phyloP scores from a whole-genome alignment of 2,797 vertebrate species.

The Bovichtus diacanthus region DNA sequence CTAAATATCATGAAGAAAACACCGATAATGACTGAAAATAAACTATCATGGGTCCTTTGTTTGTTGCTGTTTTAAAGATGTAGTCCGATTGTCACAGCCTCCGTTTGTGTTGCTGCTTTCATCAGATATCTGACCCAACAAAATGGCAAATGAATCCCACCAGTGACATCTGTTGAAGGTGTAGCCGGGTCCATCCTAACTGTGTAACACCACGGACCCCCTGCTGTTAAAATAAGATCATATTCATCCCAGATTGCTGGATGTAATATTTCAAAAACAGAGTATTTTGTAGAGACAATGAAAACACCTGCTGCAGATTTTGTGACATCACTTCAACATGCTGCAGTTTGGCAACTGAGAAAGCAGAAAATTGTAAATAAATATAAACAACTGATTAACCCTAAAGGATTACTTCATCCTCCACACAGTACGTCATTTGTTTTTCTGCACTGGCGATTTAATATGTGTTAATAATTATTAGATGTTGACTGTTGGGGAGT shows the following conservation, averaged over 20 bases:
- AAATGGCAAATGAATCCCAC: constrained; percentile 13
- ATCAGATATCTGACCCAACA: not conserved
- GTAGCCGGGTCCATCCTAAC: constrained; percentile 16
- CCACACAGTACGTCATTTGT: constrained; percentile 7
- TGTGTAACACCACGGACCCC: constrained; percentile 41
- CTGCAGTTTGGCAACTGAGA: constrained; percentile 27
- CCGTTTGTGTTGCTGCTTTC: not conserved
- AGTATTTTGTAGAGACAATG: constrained; percentile 64
- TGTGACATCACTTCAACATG: constrained; percentile 59
- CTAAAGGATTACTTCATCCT: not conserved
- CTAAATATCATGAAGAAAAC: not conserved
- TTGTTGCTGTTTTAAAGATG: not conserved
- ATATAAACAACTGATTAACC: constrained; percentile 22
- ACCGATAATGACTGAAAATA: not conserved
- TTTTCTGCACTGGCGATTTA: constrained; percentile 9
- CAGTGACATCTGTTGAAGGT: constrained; percentile 51
- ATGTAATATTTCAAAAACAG: constrained; percentile 43
- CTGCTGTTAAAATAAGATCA: constrained; percentile 57
- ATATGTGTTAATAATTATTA: not conserved
- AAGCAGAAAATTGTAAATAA: constrained; percentile 2
- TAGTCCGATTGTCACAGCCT: not conserved
- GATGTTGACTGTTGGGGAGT: not conserved
- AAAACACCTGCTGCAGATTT: constrained; percentile 75
- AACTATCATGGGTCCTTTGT: not conserved
- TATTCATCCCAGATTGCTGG: constrained; percentile 57